These are phyloP conservation scores for Dynastes grantii DNA, from an alignment of 2,888 invertebrate species.

Conservation along the genomic window DNA sequence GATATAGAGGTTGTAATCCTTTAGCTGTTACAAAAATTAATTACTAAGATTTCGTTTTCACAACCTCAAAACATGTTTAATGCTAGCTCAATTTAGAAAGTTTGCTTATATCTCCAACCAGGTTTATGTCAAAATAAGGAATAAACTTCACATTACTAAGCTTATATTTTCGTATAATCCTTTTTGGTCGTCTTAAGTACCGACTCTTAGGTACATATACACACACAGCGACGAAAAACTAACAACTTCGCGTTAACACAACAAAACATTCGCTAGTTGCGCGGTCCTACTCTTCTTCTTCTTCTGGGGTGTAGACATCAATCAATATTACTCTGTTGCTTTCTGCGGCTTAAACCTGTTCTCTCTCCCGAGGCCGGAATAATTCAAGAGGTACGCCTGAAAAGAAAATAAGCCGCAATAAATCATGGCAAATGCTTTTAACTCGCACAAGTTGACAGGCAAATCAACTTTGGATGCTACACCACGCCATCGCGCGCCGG, in stretches of 20 bases:
- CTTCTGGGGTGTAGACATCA: conserved; percentile 26
- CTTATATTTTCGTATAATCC: not conserved
- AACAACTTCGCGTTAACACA: conserved; percentile 22
- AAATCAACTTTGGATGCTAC: conserved; percentile 46
- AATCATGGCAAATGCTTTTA: conserved; percentile 48
- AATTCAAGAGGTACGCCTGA: conserved; percentile 42
- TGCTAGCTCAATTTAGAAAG: too few species aligned
- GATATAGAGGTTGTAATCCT: too few species aligned
- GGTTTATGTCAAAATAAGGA: too few species aligned
- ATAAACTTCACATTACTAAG: not conserved
- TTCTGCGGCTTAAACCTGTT: conserved; percentile 46
- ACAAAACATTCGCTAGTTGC: conserved; percentile 16
- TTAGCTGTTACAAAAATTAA: too few species aligned
- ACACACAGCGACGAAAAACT: conserved; percentile 1
- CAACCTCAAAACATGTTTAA: too few species aligned
- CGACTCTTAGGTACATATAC: not conserved
- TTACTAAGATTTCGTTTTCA: too few species aligned
- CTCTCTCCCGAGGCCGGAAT: conserved; percentile 41
- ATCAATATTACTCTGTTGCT: conserved; percentile 48
- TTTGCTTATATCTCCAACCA: too few species aligned
- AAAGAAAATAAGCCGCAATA: conserved; percentile 47
- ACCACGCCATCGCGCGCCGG: conserved; percentile 2
- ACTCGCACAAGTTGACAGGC: conserved; percentile 47
- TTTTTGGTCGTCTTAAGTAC: not conserved
- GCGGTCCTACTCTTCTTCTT: conserved; percentile 1